Evolutionary conservation across 1,140 invertebrate genomes (phyloP).

Genomic region (Ceratosolen fusciceps): DNA sequence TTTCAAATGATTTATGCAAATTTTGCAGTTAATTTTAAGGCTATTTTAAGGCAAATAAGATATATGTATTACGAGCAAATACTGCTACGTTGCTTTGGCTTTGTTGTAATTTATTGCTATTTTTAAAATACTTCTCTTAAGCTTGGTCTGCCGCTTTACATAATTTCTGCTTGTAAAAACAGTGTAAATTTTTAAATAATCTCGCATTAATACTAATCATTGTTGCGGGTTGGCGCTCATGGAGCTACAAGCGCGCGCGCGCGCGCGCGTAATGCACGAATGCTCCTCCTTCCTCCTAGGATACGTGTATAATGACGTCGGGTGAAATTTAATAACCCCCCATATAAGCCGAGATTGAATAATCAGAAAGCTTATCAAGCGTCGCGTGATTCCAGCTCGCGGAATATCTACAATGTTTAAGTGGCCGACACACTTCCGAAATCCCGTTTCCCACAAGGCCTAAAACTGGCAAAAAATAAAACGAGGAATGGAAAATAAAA

Average conservation of each 20-base stretch:
- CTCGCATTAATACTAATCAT: too few relatives aligned
- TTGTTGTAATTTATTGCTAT: background rate
- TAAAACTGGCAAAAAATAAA: slow-evolving; percentile 2
- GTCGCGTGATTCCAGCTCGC: background rate
- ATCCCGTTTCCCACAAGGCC: background rate
- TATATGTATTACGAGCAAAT: background rate
- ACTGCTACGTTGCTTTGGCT: background rate
- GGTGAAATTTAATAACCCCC: background rate
- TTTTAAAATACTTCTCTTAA: background rate
- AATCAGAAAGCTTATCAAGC: background rate
- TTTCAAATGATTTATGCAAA: slow-evolving; percentile 10
- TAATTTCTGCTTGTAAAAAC: background rate
- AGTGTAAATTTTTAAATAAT: background rate
- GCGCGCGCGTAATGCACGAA: too few relatives aligned
- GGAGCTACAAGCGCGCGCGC: too few relatives aligned
- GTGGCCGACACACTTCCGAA: background rate
- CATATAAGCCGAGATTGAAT: background rate
- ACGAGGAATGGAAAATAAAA: background rate
- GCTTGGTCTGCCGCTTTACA: background rate
- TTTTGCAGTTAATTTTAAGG: slow-evolving; percentile 3
- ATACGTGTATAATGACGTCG: background rate
- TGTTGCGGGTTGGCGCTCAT: too few relatives aligned
- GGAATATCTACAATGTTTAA: background rate
- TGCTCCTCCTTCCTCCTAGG: background rate
- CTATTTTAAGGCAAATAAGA: slow-evolving; percentile 1